Base-by-base conservation (phyloP, 1,140 invertebrate species). In the Bilobella aurantiaca region DNA sequence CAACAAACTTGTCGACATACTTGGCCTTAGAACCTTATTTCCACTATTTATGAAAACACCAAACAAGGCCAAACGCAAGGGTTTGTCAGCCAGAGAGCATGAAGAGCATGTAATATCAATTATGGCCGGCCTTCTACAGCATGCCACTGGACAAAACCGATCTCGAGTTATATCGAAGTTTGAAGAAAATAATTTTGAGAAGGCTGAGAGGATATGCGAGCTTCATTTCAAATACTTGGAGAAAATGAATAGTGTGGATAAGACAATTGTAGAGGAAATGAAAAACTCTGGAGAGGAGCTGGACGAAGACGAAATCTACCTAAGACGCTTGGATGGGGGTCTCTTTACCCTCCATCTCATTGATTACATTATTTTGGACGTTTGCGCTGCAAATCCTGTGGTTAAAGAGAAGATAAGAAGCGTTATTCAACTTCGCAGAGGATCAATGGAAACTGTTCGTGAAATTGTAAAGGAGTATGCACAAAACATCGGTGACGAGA, bases 41-140 rank as follows among this genome's bases (percentile, higher is more conserved):
- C 96, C 96, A 1, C 79, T 99, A 0, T 99, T 99, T 75, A 98
- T 99, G 96, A 96, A 97, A 81, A 98, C 96, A 0, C 95, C 95
- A 2, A 91, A 88, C 64, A 89, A 88, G 73, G 86, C 87, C 71
- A 83, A 89, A 68, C 89, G 88, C 76, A 87, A 89, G 73, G 84
- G 96, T 32, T 81, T 94, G 18, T 88, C 88, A 8, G 82, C 89
- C 3, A 90, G 96, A 76, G 91, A 96, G 77, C 89, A 96, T 73
- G 94, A 98, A 84, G 94, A 97, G 78, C 93, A 97, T 77, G 90
- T 96, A 16, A 82, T 91, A 37, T 95, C 95, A 0, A 93, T 99
- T 59, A 91, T 99, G 75, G 86, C 91, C 0, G 90, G 90, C 57
- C 89, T 99, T 85, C 79, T 99, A 58, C 84, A 90, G 64, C 95